Percentiles rank a stretch among this genome's conserved stretches.
phyloP scores from a whole-genome alignment of 2,888 invertebrate species.

The Drosophila atripex region DNA sequence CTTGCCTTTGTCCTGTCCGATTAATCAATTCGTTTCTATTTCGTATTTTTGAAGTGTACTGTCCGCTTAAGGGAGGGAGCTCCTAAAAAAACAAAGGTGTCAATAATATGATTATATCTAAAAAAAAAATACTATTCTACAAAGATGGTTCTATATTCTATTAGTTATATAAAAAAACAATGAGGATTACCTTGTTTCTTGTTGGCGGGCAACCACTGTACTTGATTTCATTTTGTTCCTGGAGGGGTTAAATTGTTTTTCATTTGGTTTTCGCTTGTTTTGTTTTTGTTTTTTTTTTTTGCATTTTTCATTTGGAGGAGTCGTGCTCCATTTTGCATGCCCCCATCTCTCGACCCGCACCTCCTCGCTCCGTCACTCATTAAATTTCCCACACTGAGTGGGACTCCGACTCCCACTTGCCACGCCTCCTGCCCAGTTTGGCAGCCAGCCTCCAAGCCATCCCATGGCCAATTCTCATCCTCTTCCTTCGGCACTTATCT shows the following conservation, averaged over 20 bases:
- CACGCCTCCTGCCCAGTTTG: slow-evolving; percentile 15
- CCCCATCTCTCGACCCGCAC: slow-evolving; percentile 18
- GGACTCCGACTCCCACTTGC: slow-evolving; percentile 36
- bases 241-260: slow-evolving; percentile 23
- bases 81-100: background rate
- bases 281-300: background rate
- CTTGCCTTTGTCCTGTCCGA: slow-evolving; percentile 15
- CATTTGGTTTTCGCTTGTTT: slow-evolving; percentile 1
- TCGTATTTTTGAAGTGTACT: slow-evolving; percentile 52
- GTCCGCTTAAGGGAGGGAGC: background rate
- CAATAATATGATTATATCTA: background rate
- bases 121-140: background rate
- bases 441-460: slow-evolving; percentile 11
- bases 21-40: slow-evolving; percentile 66
- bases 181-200: background rate
- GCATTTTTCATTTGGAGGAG: slow-evolving; percentile 11
- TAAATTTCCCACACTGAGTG: slow-evolving; percentile 73
- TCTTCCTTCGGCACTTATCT: slow-evolving; percentile 33
- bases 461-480: slow-evolving; percentile 2
- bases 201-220: slow-evolving; percentile 6
- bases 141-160: too few relatives aligned
- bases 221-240: slow-evolving; percentile 19
- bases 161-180: too few relatives aligned
- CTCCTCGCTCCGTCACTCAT: slow-evolving; percentile 51
- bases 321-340: slow-evolving; percentile 32